Percentiles rank a stretch among this genome's conserved stretches.
These are phyloP conservation scores for Tychaedon coryphoeus DNA, from an alignment of 2,113 vertebrate species.

Conservation along the genomic window DNA sequence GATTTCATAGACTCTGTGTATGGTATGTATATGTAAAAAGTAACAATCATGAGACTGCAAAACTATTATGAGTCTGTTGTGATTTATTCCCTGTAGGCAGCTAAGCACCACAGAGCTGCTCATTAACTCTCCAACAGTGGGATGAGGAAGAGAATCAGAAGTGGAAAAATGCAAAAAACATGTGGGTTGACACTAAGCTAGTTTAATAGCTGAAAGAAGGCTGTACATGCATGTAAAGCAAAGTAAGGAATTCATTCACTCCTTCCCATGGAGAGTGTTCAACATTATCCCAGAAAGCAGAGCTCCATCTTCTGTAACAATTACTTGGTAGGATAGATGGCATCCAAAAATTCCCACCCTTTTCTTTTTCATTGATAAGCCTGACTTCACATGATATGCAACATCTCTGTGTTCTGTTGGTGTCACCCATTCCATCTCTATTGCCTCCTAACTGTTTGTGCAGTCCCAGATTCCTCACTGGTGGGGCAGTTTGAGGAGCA, in stretches of 20 bases:
- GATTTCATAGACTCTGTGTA: background rate
- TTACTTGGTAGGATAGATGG: background rate
- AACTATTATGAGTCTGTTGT: background rate
- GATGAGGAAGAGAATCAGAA: background rate
- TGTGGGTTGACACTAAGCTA: fast-evolving
- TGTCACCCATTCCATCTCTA: background rate
- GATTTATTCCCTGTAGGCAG: background rate
- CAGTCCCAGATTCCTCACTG: background rate
- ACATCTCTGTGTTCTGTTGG: background rate
- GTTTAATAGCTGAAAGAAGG: background rate
- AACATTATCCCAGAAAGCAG: background rate
- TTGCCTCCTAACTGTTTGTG: background rate
- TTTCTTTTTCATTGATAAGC: background rate
- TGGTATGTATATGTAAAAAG: background rate
- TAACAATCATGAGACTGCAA: background rate
- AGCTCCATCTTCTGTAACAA: fast-evolving
- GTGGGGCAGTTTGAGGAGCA: background rate
- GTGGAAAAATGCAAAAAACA: background rate
- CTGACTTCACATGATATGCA: too few species aligned
- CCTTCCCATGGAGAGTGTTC: fast-evolving
- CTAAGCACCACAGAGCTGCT: background rate
- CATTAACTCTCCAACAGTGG: background rate
- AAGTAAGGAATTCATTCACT: background rate
- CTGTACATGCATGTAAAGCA: background rate
- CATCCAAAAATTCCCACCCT: background rate